Evolutionary conservation across 2,113 vertebrate genomes (phyloP).

Genomic region (Dipodomys ordii): DNA sequence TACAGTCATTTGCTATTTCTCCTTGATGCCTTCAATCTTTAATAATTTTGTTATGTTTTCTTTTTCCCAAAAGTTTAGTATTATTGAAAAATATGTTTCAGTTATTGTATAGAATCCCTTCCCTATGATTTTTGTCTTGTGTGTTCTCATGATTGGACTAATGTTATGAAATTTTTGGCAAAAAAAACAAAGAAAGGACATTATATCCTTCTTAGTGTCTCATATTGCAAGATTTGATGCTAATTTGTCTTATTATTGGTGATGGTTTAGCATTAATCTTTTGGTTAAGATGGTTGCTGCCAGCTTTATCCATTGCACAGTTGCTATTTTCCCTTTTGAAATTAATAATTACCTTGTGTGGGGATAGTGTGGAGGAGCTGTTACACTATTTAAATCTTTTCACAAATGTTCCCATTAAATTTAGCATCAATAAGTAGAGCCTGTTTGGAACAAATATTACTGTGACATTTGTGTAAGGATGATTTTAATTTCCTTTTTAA

Average conservation of each 20-base stretch:
- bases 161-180: background rate
- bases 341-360: background rate
- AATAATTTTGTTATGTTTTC: background rate
- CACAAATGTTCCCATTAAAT: background rate
- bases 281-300: background rate
- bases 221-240: background rate
- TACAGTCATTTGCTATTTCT: background rate
- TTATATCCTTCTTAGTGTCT: background rate
- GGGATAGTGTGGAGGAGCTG: background rate
- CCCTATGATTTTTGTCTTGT: background rate
- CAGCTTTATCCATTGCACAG: background rate
- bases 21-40: background rate
- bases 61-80: background rate
- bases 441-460: background rate
- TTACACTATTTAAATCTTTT: background rate
- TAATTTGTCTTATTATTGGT: background rate
- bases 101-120: background rate
- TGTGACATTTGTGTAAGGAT: background rate
- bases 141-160: background rate
- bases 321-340: background rate
- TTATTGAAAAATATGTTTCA: background rate
- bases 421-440: background rate
- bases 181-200: background rate
- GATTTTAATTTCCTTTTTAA: background rate
- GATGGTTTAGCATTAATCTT: slow-evolving; percentile 5